Evolutionary conservation across 2,113 vertebrate species (phyloP).

Genomic region (Pedionomus torquatus): DNA sequence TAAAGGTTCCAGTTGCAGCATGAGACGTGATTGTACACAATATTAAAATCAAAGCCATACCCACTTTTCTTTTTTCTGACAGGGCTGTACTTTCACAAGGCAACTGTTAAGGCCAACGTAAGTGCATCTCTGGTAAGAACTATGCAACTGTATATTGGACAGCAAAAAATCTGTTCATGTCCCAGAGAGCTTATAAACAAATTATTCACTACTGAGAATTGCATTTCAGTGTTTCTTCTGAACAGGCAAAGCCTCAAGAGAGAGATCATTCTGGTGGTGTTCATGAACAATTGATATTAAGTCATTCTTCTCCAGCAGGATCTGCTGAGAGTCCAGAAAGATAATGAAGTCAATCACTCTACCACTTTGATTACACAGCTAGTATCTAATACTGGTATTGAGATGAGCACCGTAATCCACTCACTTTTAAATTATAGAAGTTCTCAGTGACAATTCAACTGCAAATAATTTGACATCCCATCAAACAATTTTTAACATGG

Average conservation of each 20-base stretch:
- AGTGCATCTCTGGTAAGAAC: neutral
- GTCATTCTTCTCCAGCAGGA: neutral
- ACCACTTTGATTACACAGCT: neutral
- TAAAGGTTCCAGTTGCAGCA: neutral
- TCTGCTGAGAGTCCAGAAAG: neutral
- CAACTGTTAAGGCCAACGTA: neutral
- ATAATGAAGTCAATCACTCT: neutral
- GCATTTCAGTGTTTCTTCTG: neutral
- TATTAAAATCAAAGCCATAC: neutral
- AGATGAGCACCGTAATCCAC: neutral
- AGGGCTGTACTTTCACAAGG: neutral
- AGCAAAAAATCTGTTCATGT: neutral
- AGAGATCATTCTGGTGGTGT: neutral
- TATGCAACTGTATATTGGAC: neutral
- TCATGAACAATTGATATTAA: neutral
- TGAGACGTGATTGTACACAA: neutral
- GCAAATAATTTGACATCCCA: neutral
- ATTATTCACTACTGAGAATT: neutral
- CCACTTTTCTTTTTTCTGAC: neutral
- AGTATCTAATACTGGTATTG: neutral
- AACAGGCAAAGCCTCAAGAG: neutral
- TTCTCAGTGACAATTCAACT: neutral
- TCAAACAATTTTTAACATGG: neutral
- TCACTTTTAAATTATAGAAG: neutral
- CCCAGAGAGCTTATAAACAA: neutral